Evolutionary conservation across 2,113 vertebrate genomes (phyloP), one percentile per base, ranked within the genome.

Genomic region (Alces alces): DNA sequence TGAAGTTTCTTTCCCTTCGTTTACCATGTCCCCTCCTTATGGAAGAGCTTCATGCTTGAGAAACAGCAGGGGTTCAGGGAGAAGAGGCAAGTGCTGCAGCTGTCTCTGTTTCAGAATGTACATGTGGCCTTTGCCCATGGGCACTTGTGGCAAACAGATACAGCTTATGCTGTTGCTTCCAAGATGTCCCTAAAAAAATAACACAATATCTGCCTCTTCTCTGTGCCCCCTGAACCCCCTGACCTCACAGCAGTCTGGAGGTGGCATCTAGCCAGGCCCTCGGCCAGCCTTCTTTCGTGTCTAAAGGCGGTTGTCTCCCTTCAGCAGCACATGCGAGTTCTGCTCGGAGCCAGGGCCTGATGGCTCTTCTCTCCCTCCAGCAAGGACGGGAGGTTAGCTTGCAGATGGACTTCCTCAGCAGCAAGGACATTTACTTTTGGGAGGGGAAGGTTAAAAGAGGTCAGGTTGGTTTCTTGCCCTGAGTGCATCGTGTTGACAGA

Each of bases 371-470:
- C 84, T 86, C 70, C 82, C 55, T 91, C 52, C 45, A 89, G 88
- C 66, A 95, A 64, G 58, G 58, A 93, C 73, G 86, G 66, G 70
- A 89, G 76, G 57, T 73, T 64, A 66, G 73, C 92, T 93, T 86
- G 60, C 91, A 97, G 91, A 80, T 76, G 45, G 73, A 89, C 58
- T 91, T 92, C 85, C 66, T 97, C 30, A 64, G 47, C 12, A 4
- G 80, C 96, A 91, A 92, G 76, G 88, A 98, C 60, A 79, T 93
- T 95, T 87, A 43, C 96, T 95, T 96, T 95, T 21, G 95, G 96
- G 96, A 87, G 52, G 87, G 92, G 89, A 61, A 73, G 83, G 82
- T 97, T 94, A 91, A 90, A 87, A 80, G 97, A 98, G 94, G 96
- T 96, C 94, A 91, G 73, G 50, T 60, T 97, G 58, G 57, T 96